A percentile compares a stretch with the other conserved stretches of the same genome.
phyloP scores from a whole-genome alignment of 2,888 invertebrate genomes.

The Timema cristinae region DNA sequence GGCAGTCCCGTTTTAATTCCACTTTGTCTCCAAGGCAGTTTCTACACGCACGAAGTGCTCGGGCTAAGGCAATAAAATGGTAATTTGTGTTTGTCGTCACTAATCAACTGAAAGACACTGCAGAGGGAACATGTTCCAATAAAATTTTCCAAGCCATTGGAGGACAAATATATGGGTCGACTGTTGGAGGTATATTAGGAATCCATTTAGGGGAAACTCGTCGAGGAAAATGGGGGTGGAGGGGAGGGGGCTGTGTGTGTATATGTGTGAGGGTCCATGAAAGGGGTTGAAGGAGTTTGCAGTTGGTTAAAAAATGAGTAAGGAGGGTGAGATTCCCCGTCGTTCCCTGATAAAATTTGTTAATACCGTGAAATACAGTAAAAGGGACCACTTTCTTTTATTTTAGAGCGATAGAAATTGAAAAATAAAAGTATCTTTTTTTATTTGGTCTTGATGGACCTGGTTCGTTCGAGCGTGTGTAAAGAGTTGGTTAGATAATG shows the following conservation, averaged over 20 bases:
- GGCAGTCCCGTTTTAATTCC: constrained; percentile 54
- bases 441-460: too few species aligned
- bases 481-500: constrained; percentile 11
- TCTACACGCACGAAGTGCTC: constrained; percentile 36
- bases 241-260: constrained; percentile 7
- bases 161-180: constrained; percentile 41
- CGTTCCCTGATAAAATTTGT: constrained; percentile 32
- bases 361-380: constrained; percentile 21
- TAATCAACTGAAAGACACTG: constrained; percentile 50
- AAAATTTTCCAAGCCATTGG: constrained; percentile 35
- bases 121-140: constrained; percentile 34
- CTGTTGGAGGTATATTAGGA: constrained; percentile 31
- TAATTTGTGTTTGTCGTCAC: constrained; percentile 65
- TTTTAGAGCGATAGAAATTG: too few species aligned
- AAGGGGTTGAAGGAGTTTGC: constrained; percentile 10
- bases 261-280: too few species aligned
- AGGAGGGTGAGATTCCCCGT: constrained; percentile 15
- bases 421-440: too few species aligned
- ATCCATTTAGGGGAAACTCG: constrained; percentile 27
- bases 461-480: too few species aligned
- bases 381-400: neutral
- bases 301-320: constrained; percentile 7
- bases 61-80: constrained; percentile 60
- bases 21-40: constrained; percentile 51
- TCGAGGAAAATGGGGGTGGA: constrained; percentile 10